phyloP scores from a whole-genome alignment of 2,797 vertebrate genomes.

The Novumbra hubbsi region DNA sequence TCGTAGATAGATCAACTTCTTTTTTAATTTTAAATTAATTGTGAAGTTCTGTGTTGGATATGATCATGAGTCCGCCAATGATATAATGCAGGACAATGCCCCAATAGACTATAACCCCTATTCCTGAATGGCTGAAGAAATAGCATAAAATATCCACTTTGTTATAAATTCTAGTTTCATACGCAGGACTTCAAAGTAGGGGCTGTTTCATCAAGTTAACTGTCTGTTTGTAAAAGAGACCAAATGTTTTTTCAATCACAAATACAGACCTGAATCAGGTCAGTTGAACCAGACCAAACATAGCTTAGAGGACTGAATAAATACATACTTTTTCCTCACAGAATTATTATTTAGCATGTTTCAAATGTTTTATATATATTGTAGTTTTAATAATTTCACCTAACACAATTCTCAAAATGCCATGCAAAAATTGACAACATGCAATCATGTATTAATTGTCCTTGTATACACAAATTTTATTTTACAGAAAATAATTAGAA shows the following conservation, averaged over 20 bases:
- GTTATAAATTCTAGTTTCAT: conserved; percentile 94
- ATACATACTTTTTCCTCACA: too few relatives aligned
- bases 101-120: conserved; percentile 57
- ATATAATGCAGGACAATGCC: conserved; percentile 47
- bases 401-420: too few relatives aligned
- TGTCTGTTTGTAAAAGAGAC: conserved; percentile 94
- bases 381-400: too few relatives aligned
- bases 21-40: conserved; percentile 34
- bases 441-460: too few relatives aligned
- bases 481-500: too few relatives aligned
- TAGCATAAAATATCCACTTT: conserved; percentile 87
- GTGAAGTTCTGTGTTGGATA: conserved; percentile 37
- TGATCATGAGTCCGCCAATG: conserved; percentile 27
- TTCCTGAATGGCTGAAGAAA: conserved; percentile 81
- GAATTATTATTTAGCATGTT: too few relatives aligned
- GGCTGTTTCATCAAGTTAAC: conserved; percentile 98
- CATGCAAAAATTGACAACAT: too few relatives aligned
- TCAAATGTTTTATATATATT: too few relatives aligned
- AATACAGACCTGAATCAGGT: too few relatives aligned
- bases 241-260: conserved; percentile 92
- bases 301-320: too few relatives aligned
- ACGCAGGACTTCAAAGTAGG: conserved; percentile 81
- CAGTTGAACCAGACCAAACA: too few relatives aligned
- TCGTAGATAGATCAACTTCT: conserved; percentile 47
- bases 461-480: too few relatives aligned